Base-by-base conservation (phyloP, 2,888 invertebrate genomes). In the Heliconius erato region DNA sequence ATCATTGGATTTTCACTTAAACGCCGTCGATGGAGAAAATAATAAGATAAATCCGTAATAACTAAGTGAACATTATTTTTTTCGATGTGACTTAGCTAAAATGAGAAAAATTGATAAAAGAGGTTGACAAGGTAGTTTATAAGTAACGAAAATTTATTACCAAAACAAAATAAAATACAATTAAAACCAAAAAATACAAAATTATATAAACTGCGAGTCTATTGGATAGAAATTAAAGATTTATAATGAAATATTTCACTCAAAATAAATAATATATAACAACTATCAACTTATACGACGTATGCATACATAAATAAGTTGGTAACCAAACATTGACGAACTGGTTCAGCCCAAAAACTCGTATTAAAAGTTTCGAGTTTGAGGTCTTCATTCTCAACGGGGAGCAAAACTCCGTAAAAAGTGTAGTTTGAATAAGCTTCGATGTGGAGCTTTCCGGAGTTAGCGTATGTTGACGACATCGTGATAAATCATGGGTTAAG, bases 401-500 rank as follows among this genome's bases (percentile, higher is more conserved):
- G 80, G 68, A 49, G 78, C 44, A 54, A 72, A 67, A 82, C 23
- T 63, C 80, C 72, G 65, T 67, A 35, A 68, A 40, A 78, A 78
- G 76, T 72, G 77, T 80, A 72, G 77, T 80, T 80, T 79, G 78
- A 83, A 83, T 79, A 81, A 83, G 72, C 81, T 54, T 69, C 65
- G 35, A 77, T 68, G 74, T 79, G 63, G 81, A 81, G 79, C 69
- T 44, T 68, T 69, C 59, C 69, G 40, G 28, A 83, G 68, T 54
- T 23, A 69, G 54, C 83, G 69, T 74, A 76, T 67, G 81, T 79
- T 69, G 83, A 32, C 80, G 79, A 81, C 81, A 67, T 63, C 69
- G 79, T 76, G 74, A 83, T 83, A 63, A 83, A 83, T 81, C 74
- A 81, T 65, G 79, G 49, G 49, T 68, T 68, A 79, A 83, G 80